A percentile compares a stretch with the other conserved stretches of the same genome.
Conservation (phyloP, 1,140 invertebrate genomes). For the Samia ricini region DNA sequence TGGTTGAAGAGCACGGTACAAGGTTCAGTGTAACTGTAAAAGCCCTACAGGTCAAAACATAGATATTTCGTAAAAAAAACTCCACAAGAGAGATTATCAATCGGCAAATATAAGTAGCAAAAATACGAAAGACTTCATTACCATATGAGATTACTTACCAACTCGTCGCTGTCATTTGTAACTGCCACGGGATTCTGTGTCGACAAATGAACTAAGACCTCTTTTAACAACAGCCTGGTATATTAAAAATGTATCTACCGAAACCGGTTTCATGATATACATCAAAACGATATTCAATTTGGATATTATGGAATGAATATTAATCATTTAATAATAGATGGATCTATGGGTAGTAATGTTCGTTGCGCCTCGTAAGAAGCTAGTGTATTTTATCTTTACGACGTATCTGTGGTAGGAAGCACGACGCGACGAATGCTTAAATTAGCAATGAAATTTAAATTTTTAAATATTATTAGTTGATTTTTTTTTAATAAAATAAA, state of each 20-base stretch:
- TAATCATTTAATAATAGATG: conserved; percentile 21
- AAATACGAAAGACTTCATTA: not conserved
- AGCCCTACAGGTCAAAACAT: too few species aligned
- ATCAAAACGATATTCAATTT: conserved; percentile 21
- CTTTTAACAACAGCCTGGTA: not conserved
- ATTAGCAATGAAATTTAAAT: not conserved
- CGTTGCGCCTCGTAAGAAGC: not conserved
- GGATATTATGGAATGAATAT: conserved; percentile 13
- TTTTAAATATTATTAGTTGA: too few species aligned
- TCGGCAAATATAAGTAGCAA: not conserved
- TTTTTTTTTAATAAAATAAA: too few species aligned
- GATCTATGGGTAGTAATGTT: not conserved
- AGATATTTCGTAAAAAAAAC: too few species aligned
- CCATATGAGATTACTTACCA: not conserved
- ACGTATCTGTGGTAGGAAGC: not conserved
- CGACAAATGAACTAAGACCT: not conserved
- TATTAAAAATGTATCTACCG: not conserved
- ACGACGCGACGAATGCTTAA: not conserved
- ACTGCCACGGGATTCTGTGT: conserved; percentile 2
- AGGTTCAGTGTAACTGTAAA: too few species aligned
- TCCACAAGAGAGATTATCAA: conserved; percentile 5
- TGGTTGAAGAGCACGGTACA: too few species aligned
- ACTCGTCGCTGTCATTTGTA: conserved; percentile 15
- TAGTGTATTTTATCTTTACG: not conserved
- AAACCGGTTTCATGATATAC: conserved; percentile 11